Conservation (phyloP, 2,888 invertebrate species). For the Melinaea menophilus region DNA sequence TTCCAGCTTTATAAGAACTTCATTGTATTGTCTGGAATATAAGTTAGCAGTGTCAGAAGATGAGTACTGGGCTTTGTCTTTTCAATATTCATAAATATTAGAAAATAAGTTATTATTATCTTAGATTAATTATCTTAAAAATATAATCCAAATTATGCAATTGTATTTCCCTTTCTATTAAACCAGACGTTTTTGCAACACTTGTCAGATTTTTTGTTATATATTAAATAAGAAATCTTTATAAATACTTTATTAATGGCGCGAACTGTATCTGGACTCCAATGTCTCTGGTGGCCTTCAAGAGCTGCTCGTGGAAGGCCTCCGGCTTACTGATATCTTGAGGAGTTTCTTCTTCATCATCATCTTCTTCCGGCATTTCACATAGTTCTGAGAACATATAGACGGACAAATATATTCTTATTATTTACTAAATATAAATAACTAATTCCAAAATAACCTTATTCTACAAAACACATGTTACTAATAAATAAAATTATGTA, state of each 20-base stretch:
- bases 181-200: no score
- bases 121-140: no score
- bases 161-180: no score
- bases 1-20: conserved; percentile 50
- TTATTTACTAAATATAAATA: neutral
- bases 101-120: no score
- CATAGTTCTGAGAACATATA: conserved; percentile 78
- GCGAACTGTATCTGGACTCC: conserved; percentile 80
- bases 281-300: conserved; percentile 80
- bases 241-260: conserved; percentile 77
- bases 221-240: conserved; percentile 2
- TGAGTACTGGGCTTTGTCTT: no score
- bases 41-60: neutral
- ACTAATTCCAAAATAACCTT: no score
- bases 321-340: conserved; percentile 50
- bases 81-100: no score
- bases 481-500: no score
- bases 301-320: conserved; percentile 77
- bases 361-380: conserved; percentile 83
- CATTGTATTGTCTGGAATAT: conserved; percentile 58
- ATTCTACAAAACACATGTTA: no score
- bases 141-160: no score
- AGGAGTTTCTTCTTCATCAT: conserved; percentile 73
- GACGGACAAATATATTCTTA: conserved; percentile 5
- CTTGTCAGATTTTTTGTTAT: neutral